These are phyloP conservation scores for Drosophila rellima DNA, from an alignment of 2,888 invertebrate species.

Conservation along the genomic window DNA sequence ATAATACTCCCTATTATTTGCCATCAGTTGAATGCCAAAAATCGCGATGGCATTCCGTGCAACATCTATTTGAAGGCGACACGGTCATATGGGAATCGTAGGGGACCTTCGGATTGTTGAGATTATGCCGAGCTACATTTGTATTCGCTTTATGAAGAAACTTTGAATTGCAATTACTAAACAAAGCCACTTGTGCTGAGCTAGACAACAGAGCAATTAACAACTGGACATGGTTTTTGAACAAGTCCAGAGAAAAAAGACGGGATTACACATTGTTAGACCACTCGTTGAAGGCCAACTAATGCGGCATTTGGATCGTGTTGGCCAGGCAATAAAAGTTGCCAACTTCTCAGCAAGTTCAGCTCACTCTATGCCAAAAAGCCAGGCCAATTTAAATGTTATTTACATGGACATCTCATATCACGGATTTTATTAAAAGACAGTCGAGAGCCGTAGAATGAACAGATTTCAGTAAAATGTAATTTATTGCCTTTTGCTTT, in stretches of 20 bases:
- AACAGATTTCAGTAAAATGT: not conserved
- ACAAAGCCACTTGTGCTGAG: conserved; percentile 41
- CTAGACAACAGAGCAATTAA: conserved; percentile 38
- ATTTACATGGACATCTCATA: conserved; percentile 31
- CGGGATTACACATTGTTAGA: conserved; percentile 37
- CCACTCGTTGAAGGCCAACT: conserved; percentile 55
- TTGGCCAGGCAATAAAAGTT: conserved; percentile 71
- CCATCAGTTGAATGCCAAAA: conserved; percentile 4
- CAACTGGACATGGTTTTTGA: conserved; percentile 55
- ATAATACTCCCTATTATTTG: conserved; percentile 21
- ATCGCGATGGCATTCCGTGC: not conserved
- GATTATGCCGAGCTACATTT: not conserved
- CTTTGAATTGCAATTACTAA: conserved; percentile 67
- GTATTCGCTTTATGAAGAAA: conserved; percentile 50
- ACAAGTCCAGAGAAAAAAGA: conserved; percentile 27
- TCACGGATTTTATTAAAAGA: conserved; percentile 36
- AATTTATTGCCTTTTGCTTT: not conserved
- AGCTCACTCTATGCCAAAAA: conserved; percentile 30
- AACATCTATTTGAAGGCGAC: conserved; percentile 2
- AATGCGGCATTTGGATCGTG: conserved; percentile 40
- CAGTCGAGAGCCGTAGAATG: not conserved
- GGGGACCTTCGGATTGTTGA: not conserved
- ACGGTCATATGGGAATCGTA: not conserved
- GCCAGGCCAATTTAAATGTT: conserved; percentile 40
- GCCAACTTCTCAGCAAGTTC: conserved; percentile 55